Base-by-base conservation (phyloP, 1,140 invertebrate species). In the Drosophila setifemur region DNA sequence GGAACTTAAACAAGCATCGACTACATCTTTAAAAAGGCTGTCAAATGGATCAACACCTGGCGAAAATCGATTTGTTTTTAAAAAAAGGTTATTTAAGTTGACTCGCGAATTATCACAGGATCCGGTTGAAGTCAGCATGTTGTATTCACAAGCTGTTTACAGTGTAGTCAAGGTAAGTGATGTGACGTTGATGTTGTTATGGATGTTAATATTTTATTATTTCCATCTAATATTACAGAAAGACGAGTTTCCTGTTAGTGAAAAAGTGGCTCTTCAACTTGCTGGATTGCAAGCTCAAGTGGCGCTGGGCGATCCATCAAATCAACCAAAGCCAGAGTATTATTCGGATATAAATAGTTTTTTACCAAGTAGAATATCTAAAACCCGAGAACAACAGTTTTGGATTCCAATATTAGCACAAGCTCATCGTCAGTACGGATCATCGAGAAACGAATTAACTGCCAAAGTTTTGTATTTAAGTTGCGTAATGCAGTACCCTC, bases 401-500 rank as follows among this genome's bases (percentile, higher is more conserved):
- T 97, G 96, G 96, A 94, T 97, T 1, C 95, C 95, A 9, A 96
- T 96, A 70, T 93, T 97, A 42, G 95, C 95, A 4, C 95, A 97
- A 91, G 96, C 96, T 1, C 96, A 97, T 91, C 92, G 94, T 14
- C 96, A 97, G 89, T 98, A 98, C 88, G 97, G 97, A 23, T 95
- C 95, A 2, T 97, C 96, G 0, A 95, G 98, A 71, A 95, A 96
- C 4, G 97, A 98, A 86, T 90, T 98, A 19, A 96, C 97, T 2
- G 96, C 97, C 1, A 98, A 98, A 91, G 97, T 98, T 5, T 93
- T 98, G 72, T 98, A 98, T 90, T 91, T 99, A 39, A 97, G 97
- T 0, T 98, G 97, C 86, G 97, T 99, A 1, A 98, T 98, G 96
- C 97, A 99, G 91, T 99, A 98, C 91, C 97, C 97, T 0, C 92